Evolutionary conservation across 1,140 invertebrate species (phyloP), one percentile per base, ranked within the genome.

Genomic region (Vanessa atalanta): DNA sequence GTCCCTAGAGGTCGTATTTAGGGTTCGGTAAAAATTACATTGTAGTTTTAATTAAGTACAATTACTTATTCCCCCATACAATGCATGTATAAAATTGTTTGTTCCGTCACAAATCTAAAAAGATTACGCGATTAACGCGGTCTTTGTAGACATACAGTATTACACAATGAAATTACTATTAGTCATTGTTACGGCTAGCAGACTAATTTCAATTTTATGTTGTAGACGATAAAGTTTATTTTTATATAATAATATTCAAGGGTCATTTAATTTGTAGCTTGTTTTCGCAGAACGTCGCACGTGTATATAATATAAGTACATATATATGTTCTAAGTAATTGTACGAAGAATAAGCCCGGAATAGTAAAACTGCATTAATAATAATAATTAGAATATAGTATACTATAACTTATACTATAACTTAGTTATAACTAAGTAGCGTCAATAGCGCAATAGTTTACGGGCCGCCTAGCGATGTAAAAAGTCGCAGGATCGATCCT

Each of bases 81-180:
- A 61, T n/a, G 13, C 43, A 14, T 31, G 13, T 61, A 14, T 31
- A 15, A 37, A 15, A 37, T 61, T 37, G 31, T 57, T 57, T 37
- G 57, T 61, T 61, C 57, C 12, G 26, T 61, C 57, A 37, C 23
- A 61, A 61, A 61, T 37, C 14, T 61, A 61, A 37, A 14, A 61
- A 23, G 23, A 37, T 61, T 15, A 61, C 13, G 14, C 23, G 23
- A 60, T 61, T 37, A 13, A 61, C 57, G 57, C 57, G 26, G 3
- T 31, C 55, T 26, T 60, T 14, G 23, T 37, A 23, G 57, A 16
- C 16, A 12, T 26, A 57, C 31, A 37, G 57, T 15, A 37, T 61
- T 61, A 37, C 57, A 61, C 23, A 37, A 31, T 61, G 57, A 31
- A 61, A 37, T 61, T 37, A 61, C 57, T 61, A 37, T 61, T 31